phyloP scores from a whole-genome alignment of 1,140 invertebrate genomes.

The Ceratina australensis region DNA sequence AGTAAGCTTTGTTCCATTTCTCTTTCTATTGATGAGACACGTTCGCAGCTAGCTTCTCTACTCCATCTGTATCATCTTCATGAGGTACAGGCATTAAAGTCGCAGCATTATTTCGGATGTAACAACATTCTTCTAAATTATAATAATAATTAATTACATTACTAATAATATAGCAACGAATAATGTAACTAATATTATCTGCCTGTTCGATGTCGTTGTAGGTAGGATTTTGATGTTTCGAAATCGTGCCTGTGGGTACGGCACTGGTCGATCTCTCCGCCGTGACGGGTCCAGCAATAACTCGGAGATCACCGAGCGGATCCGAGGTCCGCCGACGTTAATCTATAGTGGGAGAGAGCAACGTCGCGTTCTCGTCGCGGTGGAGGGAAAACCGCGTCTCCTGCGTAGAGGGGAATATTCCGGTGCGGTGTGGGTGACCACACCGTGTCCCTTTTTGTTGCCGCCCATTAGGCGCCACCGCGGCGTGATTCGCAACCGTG shows the following conservation, averaged over 20 bases:
- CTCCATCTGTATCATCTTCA: too few species aligned
- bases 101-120: too few species aligned
- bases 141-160: too few species aligned
- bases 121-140: too few species aligned
- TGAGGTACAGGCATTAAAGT: too few species aligned
- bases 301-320: slow-evolving; percentile 68
- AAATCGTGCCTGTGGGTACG: slow-evolving; percentile 32
- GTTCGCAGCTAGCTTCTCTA: too few species aligned
- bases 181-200: too few species aligned
- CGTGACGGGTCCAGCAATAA: slow-evolving; percentile 64
- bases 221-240: too few species aligned
- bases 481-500: slow-evolving; percentile 78
- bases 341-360: slow-evolving; percentile 39
- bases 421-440: slow-evolving; percentile 64
- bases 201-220: too few species aligned
- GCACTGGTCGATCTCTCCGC: slow-evolving; percentile 65
- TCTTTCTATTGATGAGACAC: too few species aligned
- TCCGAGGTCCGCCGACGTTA: slow-evolving; percentile 45
- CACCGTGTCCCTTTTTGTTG: slow-evolving; percentile 72
- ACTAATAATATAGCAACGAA: too few species aligned
- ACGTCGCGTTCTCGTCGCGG: background rate
- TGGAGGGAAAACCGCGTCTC: slow-evolving; percentile 46
- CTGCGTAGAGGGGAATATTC: slow-evolving; percentile 52
- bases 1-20: too few species aligned
- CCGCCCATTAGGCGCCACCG: slow-evolving; percentile 78